These are phyloP conservation scores for Mastomys natalensis DNA, from an alignment of 2,113 vertebrate species.

Conservation along the genomic window DNA sequence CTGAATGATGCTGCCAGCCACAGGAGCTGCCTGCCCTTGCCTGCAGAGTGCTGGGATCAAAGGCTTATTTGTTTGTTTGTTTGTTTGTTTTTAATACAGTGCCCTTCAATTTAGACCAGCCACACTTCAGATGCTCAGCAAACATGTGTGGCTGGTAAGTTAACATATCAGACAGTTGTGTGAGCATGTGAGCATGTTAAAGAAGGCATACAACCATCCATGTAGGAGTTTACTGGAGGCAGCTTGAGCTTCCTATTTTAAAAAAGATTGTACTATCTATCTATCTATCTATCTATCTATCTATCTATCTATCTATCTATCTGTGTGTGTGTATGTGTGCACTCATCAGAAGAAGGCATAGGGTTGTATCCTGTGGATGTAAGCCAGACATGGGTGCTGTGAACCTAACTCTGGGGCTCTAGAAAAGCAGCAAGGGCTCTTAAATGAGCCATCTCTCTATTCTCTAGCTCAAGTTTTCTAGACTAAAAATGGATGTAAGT, in stretches of 20 bases:
- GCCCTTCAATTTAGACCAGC: not conserved
- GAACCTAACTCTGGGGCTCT: not conserved
- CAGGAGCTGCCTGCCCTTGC: not conserved
- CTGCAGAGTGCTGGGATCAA: not conserved
- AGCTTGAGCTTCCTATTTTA: not conserved
- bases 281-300: too few relatives aligned
- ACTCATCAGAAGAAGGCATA: not conserved
- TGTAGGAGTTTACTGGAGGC: not conserved
- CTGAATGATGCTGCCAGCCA: not conserved
- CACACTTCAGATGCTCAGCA: not conserved
- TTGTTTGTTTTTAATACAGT: not conserved
- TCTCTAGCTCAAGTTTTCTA: not conserved
- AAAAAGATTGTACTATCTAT: too few relatives aligned
- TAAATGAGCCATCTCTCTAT: not conserved
- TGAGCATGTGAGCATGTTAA: not conserved
- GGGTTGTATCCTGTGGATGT: not conserved
- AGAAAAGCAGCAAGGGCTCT: not conserved
- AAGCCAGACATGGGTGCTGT: not conserved
- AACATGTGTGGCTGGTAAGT: not conserved
- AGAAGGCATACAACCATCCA: not conserved
- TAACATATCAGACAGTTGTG: conserved; percentile 1
- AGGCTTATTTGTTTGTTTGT: not conserved
- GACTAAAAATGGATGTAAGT: not conserved
- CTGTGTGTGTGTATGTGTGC: not conserved
- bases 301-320: not conserved